A percentile compares a stretch with the other conserved stretches of the same genome.
Conservation (phyloP, 2,888 invertebrate genomes). For the Drosophila infuscata region DNA sequence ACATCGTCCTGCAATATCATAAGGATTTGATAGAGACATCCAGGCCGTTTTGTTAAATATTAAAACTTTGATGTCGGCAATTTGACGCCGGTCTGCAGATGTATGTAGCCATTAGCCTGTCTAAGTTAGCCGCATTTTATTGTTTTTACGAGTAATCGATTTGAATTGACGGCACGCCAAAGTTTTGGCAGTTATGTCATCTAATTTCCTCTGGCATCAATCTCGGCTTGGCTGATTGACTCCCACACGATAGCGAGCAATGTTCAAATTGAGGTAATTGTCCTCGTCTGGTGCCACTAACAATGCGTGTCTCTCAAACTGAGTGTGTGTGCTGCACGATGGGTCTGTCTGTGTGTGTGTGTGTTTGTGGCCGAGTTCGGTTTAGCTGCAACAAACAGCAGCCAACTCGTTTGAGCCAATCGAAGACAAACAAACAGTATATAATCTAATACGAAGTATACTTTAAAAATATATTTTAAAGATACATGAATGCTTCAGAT, state of each 20-base stretch:
- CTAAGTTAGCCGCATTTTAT: background rate
- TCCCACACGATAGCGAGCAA: constrained; percentile 56
- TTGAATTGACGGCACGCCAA: background rate
- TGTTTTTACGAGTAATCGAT: background rate
- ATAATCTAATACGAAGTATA: background rate
- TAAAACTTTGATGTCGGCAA: background rate
- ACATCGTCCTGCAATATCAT: background rate
- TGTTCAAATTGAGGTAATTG: constrained; percentile 67
- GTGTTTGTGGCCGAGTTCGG: background rate
- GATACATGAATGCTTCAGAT: background rate
- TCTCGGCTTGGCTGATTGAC: constrained; percentile 57
- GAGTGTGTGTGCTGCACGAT: background rate
- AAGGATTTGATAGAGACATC: background rate
- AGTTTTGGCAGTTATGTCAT: constrained; percentile 35
- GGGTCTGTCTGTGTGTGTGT: background rate
- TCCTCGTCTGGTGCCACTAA: constrained; percentile 48
- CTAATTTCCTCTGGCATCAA: constrained; percentile 36
- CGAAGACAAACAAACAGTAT: background rate
- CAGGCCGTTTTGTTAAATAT: background rate
- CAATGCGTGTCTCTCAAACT: constrained; percentile 44
- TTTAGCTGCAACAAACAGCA: constrained; percentile 31
- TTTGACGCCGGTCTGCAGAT: background rate
- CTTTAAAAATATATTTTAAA: background rate
- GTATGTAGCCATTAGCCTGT: too few relatives aligned
- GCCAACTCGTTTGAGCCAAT: constrained; percentile 52